Percentiles rank a stretch among this genome's conserved stretches.
These are phyloP conservation scores for Microdon myrmicae DNA, from an alignment of 2,888 invertebrate genomes.

Conservation along the genomic window DNA sequence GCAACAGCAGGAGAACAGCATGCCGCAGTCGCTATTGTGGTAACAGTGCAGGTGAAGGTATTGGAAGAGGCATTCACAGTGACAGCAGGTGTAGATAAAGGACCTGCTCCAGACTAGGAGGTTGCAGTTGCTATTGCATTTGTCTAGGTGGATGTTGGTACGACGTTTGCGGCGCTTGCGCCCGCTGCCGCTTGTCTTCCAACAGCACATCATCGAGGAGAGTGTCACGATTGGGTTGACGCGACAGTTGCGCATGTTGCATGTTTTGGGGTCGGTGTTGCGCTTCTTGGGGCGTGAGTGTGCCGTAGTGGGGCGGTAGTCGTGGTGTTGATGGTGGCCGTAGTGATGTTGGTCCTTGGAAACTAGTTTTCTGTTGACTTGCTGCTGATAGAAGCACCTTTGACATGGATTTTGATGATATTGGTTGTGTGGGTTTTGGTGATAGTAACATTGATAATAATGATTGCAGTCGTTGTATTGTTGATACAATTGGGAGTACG, in stretches of 20 bases:
- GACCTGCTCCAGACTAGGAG: slow-evolving; percentile 9
- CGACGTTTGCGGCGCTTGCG: slow-evolving; percentile 35
- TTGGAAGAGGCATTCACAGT: slow-evolving; percentile 23
- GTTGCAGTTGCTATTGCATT: slow-evolving; percentile 12
- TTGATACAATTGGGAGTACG: slow-evolving; percentile 11
- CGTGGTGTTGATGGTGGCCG: too few relatives aligned
- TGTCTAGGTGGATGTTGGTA: slow-evolving; percentile 3
- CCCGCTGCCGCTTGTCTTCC: slow-evolving; percentile 16
- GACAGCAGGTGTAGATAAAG: slow-evolving; percentile 11
- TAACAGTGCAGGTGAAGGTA: slow-evolving; percentile 20
- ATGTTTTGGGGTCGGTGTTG: too few relatives aligned
- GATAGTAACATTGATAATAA: slow-evolving; percentile 5
- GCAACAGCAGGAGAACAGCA: not conserved
- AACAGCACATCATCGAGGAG: slow-evolving; percentile 12
- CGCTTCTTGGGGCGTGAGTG: too few relatives aligned
- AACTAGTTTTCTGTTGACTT: too few relatives aligned
- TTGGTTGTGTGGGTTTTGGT: not conserved
- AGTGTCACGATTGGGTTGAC: slow-evolving; percentile 1
- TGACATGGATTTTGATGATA: slow-evolving; percentile 9
- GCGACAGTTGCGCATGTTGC: too few relatives aligned
- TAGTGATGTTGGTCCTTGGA: too few relatives aligned
- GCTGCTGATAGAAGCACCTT: too few relatives aligned
- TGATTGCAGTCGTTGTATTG: not conserved
- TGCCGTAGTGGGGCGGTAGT: too few relatives aligned
- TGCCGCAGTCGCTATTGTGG: not conserved